phyloP scores from a whole-genome alignment of 2,797 vertebrate genomes.

The Sebastes kiyomatsui region DNA sequence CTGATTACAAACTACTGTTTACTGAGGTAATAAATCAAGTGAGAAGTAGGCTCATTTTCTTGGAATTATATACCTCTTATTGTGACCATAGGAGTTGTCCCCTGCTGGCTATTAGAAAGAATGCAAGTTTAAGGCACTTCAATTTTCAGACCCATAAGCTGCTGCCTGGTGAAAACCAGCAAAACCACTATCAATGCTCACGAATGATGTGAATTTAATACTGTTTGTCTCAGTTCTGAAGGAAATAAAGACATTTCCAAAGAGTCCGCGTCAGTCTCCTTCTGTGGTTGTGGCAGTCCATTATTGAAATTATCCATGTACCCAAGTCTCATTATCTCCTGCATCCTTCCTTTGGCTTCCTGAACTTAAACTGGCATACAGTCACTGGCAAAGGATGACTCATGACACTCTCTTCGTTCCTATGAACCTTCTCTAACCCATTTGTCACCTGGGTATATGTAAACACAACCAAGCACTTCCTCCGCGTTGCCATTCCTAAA shows the following conservation, averaged over 20 bases:
- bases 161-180: not conserved
- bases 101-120: too few species aligned
- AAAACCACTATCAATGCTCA: not conserved
- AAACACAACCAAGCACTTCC: conserved; percentile 66
- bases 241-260: not conserved
- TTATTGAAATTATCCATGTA: not conserved
- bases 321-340: not conserved
- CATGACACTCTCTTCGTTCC: conserved; percentile 15
- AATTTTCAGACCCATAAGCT: too few species aligned
- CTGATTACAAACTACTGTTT: too few species aligned
- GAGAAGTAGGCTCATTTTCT: too few species aligned
- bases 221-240: not conserved
- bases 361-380: conserved; percentile 20
- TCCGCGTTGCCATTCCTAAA: conserved; percentile 50
- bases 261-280: not conserved
- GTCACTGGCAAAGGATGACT: conserved; percentile 25
- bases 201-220: not conserved
- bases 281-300: not conserved
- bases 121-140: too few species aligned
- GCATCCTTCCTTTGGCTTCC: conserved; percentile 12
- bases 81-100: too few species aligned
- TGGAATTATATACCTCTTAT: too few species aligned
- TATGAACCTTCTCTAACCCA: conserved; percentile 14
- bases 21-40: too few species aligned
- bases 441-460: conserved; percentile 56